Evolutionary conservation across 2,888 invertebrate genomes (phyloP), one percentile per base, ranked within the genome.

Genomic region (Julus scandinavius): DNA sequence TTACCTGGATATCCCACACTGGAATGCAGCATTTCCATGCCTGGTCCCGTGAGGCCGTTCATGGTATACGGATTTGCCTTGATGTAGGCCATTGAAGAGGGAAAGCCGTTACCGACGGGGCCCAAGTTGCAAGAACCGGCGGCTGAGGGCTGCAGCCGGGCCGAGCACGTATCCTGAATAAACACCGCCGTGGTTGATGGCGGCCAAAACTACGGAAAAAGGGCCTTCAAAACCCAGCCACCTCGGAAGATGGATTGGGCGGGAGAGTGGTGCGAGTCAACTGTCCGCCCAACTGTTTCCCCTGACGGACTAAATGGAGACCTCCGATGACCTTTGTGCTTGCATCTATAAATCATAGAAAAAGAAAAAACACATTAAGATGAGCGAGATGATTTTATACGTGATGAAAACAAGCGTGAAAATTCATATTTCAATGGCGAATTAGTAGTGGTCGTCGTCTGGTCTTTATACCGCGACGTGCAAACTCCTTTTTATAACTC

Each of bases 61-160:
- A 92, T 92, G 20, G 91, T 90, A 90, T 92, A 92, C 1, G 92
- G 91, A 87, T 89, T 84, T 2, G 87, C 50, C 83, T 89, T 89
- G n/a, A 89, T 85, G 88, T 89, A 89, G 41, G 89, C 89, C 89
- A 89, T 89, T 85, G 86, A 38, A 17, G 63, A 80, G 87, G 80
- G 7, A n/a, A 50, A 87, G 49, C 15, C 41, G 17, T 41, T 49
- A 7, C 85, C 85, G 13, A 84, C 6, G 38, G 84, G 7, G 83
- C 85, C 86, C 40, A 85, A 84, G 40, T 58, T 86, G 85, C 86
- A 88, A 41, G 86, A 88, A 29, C 86, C 85, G 72, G 72, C 72
- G 72, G 72, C 72, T 86, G 88, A 85, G 20, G 83, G 80, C 45
- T n/a, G 88, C 88, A 88, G 88, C 72, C 88, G 80, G 84, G 88